Base-by-base conservation (phyloP, 2,113 vertebrate genomes). In the Triplophysa siluroides region DNA sequence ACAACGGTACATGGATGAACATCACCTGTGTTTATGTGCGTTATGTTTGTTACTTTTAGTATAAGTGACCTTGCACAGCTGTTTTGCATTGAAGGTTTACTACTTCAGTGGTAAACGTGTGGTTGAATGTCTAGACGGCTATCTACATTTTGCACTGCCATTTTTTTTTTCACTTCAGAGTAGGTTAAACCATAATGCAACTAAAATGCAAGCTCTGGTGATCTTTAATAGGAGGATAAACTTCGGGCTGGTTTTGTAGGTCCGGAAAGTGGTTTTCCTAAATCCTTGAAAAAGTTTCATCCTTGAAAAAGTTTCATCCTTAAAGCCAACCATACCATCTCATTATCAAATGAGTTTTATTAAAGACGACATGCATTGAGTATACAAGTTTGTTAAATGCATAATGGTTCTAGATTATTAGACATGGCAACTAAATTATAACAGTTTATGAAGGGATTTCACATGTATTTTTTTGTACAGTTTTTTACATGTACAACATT, bases 41-140 rank as follows among this genome's bases (percentile, higher is more conserved):
- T 71, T 72, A 54, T 74, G 18, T 1, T 19, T 43, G 21, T 43
- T 74, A 18, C 21, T 76, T 73, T 38, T 72, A 8, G 9, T 29
- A 10, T 24, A 66, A 78, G 68, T 72, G 78, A 52, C 73, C 26
- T 81, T 80, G 71, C 23, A 70, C 71, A 38, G 64, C 33, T 71
- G 43, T 45, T 64, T 80, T 66, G n/a, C 8, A 58, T 29, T 54
- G n/a, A 76, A 13, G 43, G 29, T 52, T 19, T 69, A 63, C 58
- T n/a, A 67, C 19, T 72, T 74, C 38, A 56, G 50, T 29, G 26
- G 10, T 56, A 56, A 18, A 38, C 18, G 12, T 54, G 63, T 58
- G 72, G 33, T 33, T 60, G 10, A 63, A 24, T 43, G 23, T 76
- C 71, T 58, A 18, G 50, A 29, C 13, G 63, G 64, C 43, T 26